Evolutionary conservation across 2,113 vertebrate genomes (phyloP), one percentile per base, ranked within the genome.

Genomic region (Xenotilapia flavipinnis): DNA sequence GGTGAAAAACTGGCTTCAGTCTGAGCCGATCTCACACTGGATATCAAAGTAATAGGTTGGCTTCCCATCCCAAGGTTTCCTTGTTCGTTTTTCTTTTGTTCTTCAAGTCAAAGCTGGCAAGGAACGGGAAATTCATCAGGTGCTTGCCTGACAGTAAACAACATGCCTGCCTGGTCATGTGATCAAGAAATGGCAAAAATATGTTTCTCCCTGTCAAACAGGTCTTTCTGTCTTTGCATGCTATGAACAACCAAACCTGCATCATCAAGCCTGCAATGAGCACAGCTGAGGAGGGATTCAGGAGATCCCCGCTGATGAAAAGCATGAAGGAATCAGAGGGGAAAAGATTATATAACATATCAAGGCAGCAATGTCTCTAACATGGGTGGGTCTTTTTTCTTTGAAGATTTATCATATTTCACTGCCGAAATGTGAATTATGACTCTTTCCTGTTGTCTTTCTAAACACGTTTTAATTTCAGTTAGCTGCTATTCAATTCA

Each of bases 61-160:
- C 56, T 70, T 40, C n/a, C 80, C 17, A 10, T 12, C n/a, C 28
- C 33, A 8, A 5, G 15, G 26, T 5, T 8, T 26, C 26, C 3
- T 8, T 8, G 7, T 42, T 31, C 1, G 1, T 12, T 80, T 51
- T 2, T 51, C 10, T 40, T 31, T 51, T 33, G 1, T 9, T 2
- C 51, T 56, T 93, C 87, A 91, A 87, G 90, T 92, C 55, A 49
- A 86, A 86, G 77, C 90, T 28, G 75, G 92, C 73, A 80, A 54
- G 84, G 84, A 55, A 70, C 56, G 1, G 17, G 77, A 90, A 86
- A 68, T 6, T 38, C 28, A 73, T 36, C 26, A 56, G 53, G 17
- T 31, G 68, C 4, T 33, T 82, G 90, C 42, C 73, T 90, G 89
- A 79, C 73, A 88, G 83, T 81, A 11, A 17, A 38, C 15, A 86